Base-by-base conservation (phyloP, 2,797 vertebrate species). In the Epinephelus awoara region DNA sequence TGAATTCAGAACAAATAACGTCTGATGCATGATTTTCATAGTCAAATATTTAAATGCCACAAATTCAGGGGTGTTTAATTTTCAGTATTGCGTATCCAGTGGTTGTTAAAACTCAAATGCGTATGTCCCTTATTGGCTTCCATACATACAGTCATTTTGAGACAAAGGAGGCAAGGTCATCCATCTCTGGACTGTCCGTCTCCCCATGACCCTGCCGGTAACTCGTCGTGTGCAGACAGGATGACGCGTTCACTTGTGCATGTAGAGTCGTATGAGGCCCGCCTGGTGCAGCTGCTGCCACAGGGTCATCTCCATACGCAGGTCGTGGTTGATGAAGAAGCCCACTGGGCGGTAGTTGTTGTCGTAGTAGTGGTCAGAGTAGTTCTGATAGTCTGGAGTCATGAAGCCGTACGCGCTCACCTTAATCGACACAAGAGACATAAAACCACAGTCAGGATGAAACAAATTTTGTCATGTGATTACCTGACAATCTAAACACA, bases 391-490 rank as follows among this genome's bases (percentile, higher is more conserved):
- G 89, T 96, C 93, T 0, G 95, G 91, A 0, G 96, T 96, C 91
- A 97, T 95, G 86, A 96, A 96, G 61, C 96, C 96, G 0, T 96
- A 96, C 0, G 96, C 96, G 4, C 84, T 94, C 71, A 97, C 96
- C 96, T 96, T 46, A 0, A 70, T 2, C 29, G 50, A 25, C 8
- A 70, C 1, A 84, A 56, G 3, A 77, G 34, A 77, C 56, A 81
- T 4, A 47, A 9, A 34, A n/a, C 7, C 1, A 21, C 0, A 56
- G 63, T 52, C 38, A 13, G 42, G 12, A 21, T 42, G 1, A 46
- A 44, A 54, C 7, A 44, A 23, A 12, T 3, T 52, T 46, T 12
- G 9, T 40, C 18, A 8, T 40, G 4, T 13, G 13, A 6, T 11
- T 2, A 15, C 3, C 29, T 4, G 15, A 42, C 56, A 17, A 8